Evolutionary conservation across 2,113 vertebrate species (phyloP).

Genomic region (Elephantulus edwardii): DNA sequence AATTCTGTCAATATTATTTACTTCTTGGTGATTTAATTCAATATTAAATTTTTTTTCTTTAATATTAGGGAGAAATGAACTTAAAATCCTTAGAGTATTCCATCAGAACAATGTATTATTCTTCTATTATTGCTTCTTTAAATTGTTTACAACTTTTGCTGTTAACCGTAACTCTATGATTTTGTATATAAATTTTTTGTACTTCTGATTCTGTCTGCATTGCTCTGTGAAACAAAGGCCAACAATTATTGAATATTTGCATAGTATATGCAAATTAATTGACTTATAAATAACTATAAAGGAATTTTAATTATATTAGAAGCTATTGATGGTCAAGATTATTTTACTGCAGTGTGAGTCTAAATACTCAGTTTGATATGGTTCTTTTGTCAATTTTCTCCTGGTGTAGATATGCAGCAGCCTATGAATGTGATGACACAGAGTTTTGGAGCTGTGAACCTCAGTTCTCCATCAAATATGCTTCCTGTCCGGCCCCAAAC

Average conservation of each 20-base stretch:
- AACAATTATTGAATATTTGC: background rate
- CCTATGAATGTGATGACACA: slow-evolving; percentile 91
- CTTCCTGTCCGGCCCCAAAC: slow-evolving; percentile 85
- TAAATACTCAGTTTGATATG: background rate
- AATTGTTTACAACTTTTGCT: slow-evolving; percentile 33
- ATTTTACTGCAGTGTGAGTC: background rate
- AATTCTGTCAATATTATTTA: no score
- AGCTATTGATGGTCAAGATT: background rate
- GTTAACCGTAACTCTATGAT: slow-evolving; percentile 2
- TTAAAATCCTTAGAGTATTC: slow-evolving; percentile 32
- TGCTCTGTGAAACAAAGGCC: background rate
- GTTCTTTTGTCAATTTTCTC: slow-evolving; percentile 33
- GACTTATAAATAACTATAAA: background rate
- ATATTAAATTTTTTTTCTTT: no score
- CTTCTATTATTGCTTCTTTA: background rate
- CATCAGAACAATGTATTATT: background rate
- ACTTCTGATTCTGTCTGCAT: slow-evolving; percentile 2
- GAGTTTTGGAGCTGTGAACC: slow-evolving; percentile 92
- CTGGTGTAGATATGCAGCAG: slow-evolving; percentile 87
- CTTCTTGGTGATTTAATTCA: no score
- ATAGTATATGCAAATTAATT: background rate
- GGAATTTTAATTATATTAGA: background rate
- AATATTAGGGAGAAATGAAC: background rate
- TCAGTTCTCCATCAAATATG: slow-evolving; percentile 88
- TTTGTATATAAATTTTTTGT: slow-evolving; percentile 51